A percentile compares a stretch with the other conserved stretches of the same genome.
Conservation (phyloP, 2,113 vertebrate species). For the Alethe castanea region DNA sequence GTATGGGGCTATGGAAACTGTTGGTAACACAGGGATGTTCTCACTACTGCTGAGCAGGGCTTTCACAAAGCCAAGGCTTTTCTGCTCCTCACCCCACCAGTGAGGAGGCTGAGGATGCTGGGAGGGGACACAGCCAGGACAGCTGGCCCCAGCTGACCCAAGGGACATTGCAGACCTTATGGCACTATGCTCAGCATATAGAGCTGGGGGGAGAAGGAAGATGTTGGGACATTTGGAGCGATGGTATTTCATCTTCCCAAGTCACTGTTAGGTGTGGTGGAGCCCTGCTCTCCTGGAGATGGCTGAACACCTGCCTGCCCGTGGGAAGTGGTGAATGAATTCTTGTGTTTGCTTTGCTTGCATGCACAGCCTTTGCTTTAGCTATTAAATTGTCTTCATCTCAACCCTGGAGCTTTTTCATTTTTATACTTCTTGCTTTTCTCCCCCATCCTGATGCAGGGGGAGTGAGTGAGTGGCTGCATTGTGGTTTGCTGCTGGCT, state of each 20-base stretch:
- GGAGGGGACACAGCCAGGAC: not conserved
- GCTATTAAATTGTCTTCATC: not conserved
- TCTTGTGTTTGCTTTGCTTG: not conserved
- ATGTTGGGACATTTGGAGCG: accelerated
- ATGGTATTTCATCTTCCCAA: not conserved
- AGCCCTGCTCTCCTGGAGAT: not conserved
- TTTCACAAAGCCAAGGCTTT: not conserved
- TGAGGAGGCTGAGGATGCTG: not conserved
- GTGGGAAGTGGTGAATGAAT: not conserved
- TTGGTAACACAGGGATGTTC: not conserved
- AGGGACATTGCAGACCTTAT: not conserved
- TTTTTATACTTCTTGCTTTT: not conserved
- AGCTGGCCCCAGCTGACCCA: not conserved
- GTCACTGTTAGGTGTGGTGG: accelerated
- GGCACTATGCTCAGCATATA: not conserved
- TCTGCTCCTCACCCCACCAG: not conserved
- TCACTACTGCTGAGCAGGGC: not conserved
- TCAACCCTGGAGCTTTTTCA: not conserved
- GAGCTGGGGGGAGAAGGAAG: not conserved
- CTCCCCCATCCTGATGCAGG: not conserved
- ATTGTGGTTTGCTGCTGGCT: not conserved
- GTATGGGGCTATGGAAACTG: not conserved
- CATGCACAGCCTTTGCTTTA: not conserved
- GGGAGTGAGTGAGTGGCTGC: not conserved
- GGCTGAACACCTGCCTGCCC: not conserved